Percentiles rank a stretch among this genome's conserved stretches.
phyloP scores from a whole-genome alignment of 2,797 vertebrate species.

The Thripadectes ignobilis region DNA sequence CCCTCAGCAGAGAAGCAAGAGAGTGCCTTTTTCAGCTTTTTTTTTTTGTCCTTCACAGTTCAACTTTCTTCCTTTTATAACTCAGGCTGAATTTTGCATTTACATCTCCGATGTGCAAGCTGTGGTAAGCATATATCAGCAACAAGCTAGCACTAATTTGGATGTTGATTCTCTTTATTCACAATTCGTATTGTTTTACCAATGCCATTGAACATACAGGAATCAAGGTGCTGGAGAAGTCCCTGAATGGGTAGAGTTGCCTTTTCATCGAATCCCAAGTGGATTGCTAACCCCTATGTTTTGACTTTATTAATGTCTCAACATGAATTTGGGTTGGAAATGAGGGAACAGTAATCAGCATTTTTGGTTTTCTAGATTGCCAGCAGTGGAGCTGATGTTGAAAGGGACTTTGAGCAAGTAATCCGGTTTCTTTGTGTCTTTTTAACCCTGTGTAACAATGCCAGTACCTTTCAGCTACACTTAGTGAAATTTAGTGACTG shows the following conservation, averaged over 20 bases:
- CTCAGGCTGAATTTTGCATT: conserved; percentile 31
- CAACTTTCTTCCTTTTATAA: conserved; percentile 28
- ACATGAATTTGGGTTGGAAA: neutral
- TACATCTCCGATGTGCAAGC: neutral
- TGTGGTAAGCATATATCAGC: conserved; percentile 35
- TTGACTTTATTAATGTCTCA: neutral
- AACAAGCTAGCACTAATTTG: neutral
- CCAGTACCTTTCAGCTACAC: neutral
- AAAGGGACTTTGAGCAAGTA: conserved; percentile 16
- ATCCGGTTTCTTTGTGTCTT: neutral
- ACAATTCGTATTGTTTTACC: neutral
- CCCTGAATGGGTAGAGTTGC: neutral
- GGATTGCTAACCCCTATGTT: neutral
- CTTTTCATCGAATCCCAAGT: neutral
- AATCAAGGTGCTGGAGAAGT: neutral
- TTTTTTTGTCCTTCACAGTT: neutral
- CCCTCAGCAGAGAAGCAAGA: neutral
- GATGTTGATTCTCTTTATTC: neutral
- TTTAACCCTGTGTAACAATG: neutral
- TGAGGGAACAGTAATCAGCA: neutral
- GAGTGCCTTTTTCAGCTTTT: neutral
- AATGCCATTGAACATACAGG: neutral
- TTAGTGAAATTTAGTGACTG: neutral
- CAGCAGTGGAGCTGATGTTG: neutral
- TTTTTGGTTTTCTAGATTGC: conserved; percentile 11